These are phyloP conservation scores for Papilio xuthus DNA, from an alignment of 1,140 invertebrate species.

Conservation along the genomic window DNA sequence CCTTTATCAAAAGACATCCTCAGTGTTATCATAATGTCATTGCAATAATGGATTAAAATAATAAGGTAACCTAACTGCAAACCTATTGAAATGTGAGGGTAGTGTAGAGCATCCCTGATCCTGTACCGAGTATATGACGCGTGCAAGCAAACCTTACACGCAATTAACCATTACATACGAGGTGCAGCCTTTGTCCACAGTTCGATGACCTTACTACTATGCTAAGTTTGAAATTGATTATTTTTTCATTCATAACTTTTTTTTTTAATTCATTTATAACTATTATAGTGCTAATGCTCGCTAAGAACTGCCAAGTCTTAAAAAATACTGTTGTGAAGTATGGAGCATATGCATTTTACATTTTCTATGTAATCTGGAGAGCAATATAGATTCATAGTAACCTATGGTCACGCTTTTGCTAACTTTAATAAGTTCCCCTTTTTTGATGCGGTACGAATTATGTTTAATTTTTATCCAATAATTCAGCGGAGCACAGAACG, in stretches of 20 bases:
- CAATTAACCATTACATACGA: background rate
- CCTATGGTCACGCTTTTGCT: background rate
- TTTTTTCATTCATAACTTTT: background rate
- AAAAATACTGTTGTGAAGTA: background rate
- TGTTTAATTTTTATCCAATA: background rate
- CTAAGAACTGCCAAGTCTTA: background rate
- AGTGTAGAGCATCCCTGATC: background rate
- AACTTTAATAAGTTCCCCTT: background rate
- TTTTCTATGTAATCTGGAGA: background rate
- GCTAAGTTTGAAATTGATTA: background rate
- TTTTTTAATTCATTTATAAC: background rate
- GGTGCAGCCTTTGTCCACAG: slow-evolving; percentile 3
- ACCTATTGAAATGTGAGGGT: background rate
- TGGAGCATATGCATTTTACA: background rate
- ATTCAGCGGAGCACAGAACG: background rate
- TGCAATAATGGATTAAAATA: background rate
- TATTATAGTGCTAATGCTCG: background rate
- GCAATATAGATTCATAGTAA: background rate
- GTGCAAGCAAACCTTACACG: background rate
- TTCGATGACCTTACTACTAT: background rate
- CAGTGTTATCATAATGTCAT: background rate
- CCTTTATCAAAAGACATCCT: background rate
- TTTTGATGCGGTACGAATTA: background rate
- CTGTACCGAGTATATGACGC: background rate
- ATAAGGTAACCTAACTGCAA: background rate